Base-by-base conservation (phyloP, 2,113 vertebrate species). In the Poeciliopsis occidentalis region DNA sequence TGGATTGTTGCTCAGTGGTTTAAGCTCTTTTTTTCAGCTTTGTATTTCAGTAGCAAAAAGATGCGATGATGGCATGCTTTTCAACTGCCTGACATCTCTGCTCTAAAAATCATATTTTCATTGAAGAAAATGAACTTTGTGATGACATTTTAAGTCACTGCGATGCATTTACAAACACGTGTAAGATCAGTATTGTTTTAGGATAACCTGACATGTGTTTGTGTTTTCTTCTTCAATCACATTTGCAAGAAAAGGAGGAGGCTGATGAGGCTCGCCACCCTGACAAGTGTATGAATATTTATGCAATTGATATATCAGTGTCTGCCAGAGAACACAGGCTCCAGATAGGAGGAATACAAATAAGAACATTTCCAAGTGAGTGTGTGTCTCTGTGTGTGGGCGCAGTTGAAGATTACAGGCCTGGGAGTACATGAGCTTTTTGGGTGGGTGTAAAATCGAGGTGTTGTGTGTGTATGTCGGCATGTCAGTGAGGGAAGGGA, bases 341-440 rank as follows among this genome's bases (percentile, higher is more conserved):
- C 70, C 80, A 88, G 86, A 90, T 90, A 73, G 47, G 81, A 88
- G 82, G 88, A 92, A 93, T 91, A 92, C 87, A 90, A 94, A 94
- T 92, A 88, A 88, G 84, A 84, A 79, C 81, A 84, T 74, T 78
- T 83, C 87, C 80, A 73, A 70, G 24, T 70, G 41, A 80, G 78
- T 72, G 31, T 60, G 87, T 85, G 85, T 62, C 30, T 71, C 63
- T 81, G 78, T 72, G 34, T 60, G 87, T 85, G 85, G 81, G 91
- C 61, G 31, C 72, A 78, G 60, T 71, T 68, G 77, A 77, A 87
- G 84, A 92, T 90, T 89, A 86, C 79, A 90, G 76, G 80, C 70
- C 74, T 47, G 19, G 15, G 66, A 85, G 83, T 86, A 73, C 79
- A 73, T 60, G 72, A 85, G 85, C 72, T 74, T 71, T 37, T 69